These are phyloP conservation scores for Dryadula phaetusa DNA, from an alignment of 2,888 invertebrate species.

Conservation along the genomic window DNA sequence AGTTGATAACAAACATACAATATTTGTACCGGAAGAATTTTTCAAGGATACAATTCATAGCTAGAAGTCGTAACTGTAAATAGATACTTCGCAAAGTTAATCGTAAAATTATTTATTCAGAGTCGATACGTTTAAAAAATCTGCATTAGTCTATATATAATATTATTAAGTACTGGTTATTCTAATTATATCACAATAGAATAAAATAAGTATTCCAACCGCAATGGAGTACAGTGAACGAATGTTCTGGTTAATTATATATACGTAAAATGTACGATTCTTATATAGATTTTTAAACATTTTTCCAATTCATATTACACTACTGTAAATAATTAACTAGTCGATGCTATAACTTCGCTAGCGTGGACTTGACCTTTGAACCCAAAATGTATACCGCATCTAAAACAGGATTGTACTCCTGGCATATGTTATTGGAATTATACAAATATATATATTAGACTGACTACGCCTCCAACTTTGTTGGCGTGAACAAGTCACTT, in stretches of 20 bases:
- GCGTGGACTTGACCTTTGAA: no score
- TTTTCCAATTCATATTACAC: no score
- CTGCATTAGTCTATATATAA: neutral
- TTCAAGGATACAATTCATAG: neutral
- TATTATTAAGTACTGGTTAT: neutral
- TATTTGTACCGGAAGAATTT: neutral
- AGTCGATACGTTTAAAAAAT: neutral
- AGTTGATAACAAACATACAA: neutral
- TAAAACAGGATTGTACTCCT: no score
- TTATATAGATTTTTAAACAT: no score
- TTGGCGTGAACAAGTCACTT: no score
- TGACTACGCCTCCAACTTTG: no score
- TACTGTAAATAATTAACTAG: no score
- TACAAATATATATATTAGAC: no score
- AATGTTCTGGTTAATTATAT: neutral
- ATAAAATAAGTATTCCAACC: neutral
- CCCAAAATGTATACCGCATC: no score
- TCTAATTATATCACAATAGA: neutral
- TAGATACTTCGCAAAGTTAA: neutral
- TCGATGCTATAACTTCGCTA: no score
- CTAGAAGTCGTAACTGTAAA: neutral
- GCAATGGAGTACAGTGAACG: neutral
- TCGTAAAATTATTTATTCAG: neutral
- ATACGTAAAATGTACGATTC: no score
- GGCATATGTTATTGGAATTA: no score